phyloP scores from a whole-genome alignment of 1,140 invertebrate genomes.

The Drosophila sechellia region DNA sequence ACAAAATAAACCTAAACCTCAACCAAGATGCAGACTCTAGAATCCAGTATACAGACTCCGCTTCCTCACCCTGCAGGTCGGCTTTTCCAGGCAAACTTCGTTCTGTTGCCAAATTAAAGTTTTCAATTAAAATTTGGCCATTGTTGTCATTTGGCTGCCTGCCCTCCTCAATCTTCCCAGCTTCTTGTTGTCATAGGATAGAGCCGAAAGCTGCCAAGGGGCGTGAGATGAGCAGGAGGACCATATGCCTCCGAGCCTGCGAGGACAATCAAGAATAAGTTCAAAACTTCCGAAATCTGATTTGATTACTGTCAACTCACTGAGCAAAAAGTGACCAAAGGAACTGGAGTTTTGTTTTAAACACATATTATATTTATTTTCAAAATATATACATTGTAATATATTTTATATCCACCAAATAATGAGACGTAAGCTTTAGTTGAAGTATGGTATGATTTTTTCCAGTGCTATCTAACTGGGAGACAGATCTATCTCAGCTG shows the following conservation, averaged over 20 bases:
- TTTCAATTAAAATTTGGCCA: conserved; percentile 79
- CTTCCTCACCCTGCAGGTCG: not conserved
- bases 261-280: conserved; percentile 14
- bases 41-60: conserved; percentile 32
- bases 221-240: conserved; percentile 33
- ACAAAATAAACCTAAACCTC: conserved; percentile 48
- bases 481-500: conserved; percentile 8
- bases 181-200: conserved; percentile 47
- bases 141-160: conserved; percentile 61
- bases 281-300: conserved; percentile 8
- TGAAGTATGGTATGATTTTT: not conserved
- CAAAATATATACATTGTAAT: no score
- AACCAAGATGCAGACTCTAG: conserved; percentile 61
- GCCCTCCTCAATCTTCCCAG: conserved; percentile 37
- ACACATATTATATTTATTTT: no score
- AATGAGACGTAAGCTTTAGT: no score
- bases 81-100: conserved; percentile 33
- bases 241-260: conserved; percentile 1
- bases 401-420: no score
- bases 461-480: not conserved
- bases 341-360: not conserved
- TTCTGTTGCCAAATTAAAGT: conserved; percentile 78
- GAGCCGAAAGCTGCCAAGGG: conserved; percentile 14
- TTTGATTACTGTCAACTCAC: conserved; percentile 5
- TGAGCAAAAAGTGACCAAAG: not conserved